Evolutionary conservation across 2,797 vertebrate species (phyloP), one percentile per base, ranked within the genome.

Genomic region (Ctenopoma multispine): DNA sequence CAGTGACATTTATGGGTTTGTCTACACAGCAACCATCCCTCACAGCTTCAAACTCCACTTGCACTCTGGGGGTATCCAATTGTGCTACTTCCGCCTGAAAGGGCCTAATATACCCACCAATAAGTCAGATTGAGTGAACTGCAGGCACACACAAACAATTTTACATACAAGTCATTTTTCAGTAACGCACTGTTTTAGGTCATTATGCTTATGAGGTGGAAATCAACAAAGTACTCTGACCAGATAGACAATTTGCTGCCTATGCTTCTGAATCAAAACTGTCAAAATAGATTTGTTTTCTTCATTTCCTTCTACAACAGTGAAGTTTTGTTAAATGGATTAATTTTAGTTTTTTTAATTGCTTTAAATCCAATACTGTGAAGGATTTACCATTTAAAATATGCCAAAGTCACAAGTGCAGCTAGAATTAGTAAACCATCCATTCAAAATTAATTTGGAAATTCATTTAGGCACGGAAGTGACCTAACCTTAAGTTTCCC

Each of bases 1-100:
- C 88, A 68, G 84, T 87, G 90, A 87, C 85, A 89, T 92, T 92
- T 87, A 89, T 85, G 75, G 83, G 64, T 56, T 77, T 68, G 76
- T 89, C 79, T 75, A 63, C 60, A 77, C 27, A 74, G 61, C 69
- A 51, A 34, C 79, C 58, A 5, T 75, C 82, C 85, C 85, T 77
- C 5, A 3, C 48, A 82, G 76, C 66, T 46, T 24, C 29, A 14
- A 7, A 59, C 5, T 11, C 44, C 12, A 14, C 7, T 14, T 54
- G 53, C 36, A 60, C 72, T 74, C 66, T 53, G 67, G 57, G 73
- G 70, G 70, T 75, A 60, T 72, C 79, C 63, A 63, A 44, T 82
- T 81, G 75, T 74, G 71, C 60, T 11, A 62, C 57, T n/a, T 40
- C 67, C 63, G 2, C 24, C 62, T 47, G 43, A 49, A 77, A 77